Percentiles rank a stretch among this genome's conserved stretches.
Conservation (phyloP, 2,888 invertebrate species). For the Stegana nigrithorax region DNA sequence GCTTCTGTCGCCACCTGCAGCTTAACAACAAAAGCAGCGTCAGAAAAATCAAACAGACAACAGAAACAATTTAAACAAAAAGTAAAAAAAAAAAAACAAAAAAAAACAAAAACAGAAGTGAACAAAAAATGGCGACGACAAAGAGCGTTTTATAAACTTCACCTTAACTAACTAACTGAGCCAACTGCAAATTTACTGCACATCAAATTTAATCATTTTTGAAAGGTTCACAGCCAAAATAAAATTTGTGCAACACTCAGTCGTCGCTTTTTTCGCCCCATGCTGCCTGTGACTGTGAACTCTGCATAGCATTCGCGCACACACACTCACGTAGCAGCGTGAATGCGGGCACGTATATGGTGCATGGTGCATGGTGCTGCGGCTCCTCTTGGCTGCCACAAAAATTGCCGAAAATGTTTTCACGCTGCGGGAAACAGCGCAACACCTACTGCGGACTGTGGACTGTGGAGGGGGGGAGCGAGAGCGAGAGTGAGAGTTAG, state of each 20-base stretch:
- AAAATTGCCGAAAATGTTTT: not conserved
- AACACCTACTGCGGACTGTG: slow-evolving; percentile 37
- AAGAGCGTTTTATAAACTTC: no score
- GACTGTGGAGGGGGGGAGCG: not conserved
- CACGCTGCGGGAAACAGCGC: slow-evolving; percentile 6
- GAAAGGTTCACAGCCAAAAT: slow-evolving; percentile 47
- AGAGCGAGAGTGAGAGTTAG: slow-evolving; percentile 30
- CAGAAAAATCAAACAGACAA: not conserved
- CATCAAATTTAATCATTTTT: slow-evolving; percentile 67
- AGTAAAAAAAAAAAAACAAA: not conserved
- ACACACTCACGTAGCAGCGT: no score
- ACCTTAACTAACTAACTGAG: not conserved
- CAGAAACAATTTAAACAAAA: slow-evolving; percentile 1
- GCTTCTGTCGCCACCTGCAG: slow-evolving; percentile 38
- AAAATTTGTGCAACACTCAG: no score
- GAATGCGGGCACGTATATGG: slow-evolving; percentile 13
- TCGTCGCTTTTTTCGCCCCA: no score
- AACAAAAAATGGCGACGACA: no score
- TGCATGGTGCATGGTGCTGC: no score
- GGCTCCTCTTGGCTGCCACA: no score
- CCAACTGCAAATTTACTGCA: slow-evolving; percentile 62
- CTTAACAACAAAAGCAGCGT: no score
- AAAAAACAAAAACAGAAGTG: not conserved
- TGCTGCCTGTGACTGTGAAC: slow-evolving; percentile 14
- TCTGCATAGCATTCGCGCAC: no score